Conservation (phyloP, 2,113 vertebrate genomes). For the Corvus hawaiiensis region DNA sequence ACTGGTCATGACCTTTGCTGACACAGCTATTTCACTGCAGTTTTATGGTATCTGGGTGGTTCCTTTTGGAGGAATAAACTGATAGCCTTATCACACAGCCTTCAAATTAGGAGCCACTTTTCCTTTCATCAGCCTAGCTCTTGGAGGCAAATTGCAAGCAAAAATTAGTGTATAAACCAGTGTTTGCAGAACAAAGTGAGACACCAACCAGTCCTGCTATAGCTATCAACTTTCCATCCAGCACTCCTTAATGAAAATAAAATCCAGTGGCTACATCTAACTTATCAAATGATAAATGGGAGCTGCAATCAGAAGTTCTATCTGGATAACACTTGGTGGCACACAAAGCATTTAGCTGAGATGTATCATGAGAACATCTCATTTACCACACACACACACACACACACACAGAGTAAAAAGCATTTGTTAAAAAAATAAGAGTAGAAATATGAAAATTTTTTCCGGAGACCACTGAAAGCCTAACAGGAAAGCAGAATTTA, state of each 20-base stretch:
- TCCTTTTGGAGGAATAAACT: not conserved
- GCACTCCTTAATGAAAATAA: not conserved
- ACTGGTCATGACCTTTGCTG: not conserved
- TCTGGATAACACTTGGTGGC: not conserved
- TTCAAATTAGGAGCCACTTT: not conserved
- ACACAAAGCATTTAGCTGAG: not conserved
- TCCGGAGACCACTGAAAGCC: not conserved
- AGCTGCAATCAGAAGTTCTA: not conserved
- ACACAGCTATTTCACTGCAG: not conserved
- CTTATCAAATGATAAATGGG: not conserved
- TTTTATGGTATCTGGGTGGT: not conserved
- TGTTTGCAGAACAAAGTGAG: not conserved
- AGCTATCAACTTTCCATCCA: not conserved
- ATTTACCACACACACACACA: not conserved
- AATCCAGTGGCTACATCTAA: not conserved
- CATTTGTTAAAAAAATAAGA: not conserved
- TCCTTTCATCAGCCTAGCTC: not conserved
- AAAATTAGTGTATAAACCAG: not conserved
- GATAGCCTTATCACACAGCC: not conserved
- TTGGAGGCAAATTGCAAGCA: not conserved
- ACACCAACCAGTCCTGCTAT: not conserved
- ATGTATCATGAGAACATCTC: not conserved
- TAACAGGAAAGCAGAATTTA: constrained; percentile 28
- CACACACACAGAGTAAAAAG: not conserved
- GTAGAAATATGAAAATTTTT: not conserved